A percentile compares a stretch with the other conserved stretches of the same genome.
These are phyloP conservation scores for Orussus abietinus DNA, from an alignment of 1,140 invertebrate species.

Conservation along the genomic window DNA sequence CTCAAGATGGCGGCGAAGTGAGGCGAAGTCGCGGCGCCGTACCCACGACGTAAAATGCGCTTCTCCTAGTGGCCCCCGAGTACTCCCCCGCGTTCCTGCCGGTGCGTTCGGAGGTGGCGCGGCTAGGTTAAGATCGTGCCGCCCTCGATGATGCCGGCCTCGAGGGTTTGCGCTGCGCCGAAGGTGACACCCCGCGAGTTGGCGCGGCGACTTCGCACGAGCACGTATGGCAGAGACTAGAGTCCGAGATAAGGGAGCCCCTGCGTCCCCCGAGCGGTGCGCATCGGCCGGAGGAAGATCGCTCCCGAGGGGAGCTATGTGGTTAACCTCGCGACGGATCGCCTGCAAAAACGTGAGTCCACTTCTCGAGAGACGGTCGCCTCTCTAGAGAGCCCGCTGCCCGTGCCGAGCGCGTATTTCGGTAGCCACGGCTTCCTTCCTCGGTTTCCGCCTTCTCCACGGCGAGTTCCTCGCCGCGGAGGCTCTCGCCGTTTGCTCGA, in stretches of 20 bases:
- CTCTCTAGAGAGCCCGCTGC: slow-evolving; percentile 11
- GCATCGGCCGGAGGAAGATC: slow-evolving; percentile 12
- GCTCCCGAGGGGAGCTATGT: slow-evolving; percentile 23
- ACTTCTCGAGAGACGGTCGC: slow-evolving; percentile 4
- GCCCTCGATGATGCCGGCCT: too few relatives aligned
- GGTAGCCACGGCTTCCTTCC: slow-evolving; percentile 23
- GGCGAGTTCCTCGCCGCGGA: too few relatives aligned
- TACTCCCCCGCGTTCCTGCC: too few relatives aligned
- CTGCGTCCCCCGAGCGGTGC: slow-evolving; percentile 19
- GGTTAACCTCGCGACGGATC: slow-evolving; percentile 16
- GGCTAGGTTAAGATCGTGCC: too few relatives aligned
- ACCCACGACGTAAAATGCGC: slow-evolving; percentile 40
- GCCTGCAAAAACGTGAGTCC: slow-evolving; percentile 34
- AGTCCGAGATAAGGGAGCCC: slow-evolving; percentile 29
- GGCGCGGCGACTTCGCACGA: slow-evolving; percentile 28
- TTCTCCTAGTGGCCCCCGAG: slow-evolving; percentile 31
- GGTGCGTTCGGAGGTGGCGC: too few relatives aligned
- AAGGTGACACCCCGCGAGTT: slow-evolving; percentile 43
- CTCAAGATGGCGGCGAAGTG: slow-evolving; percentile 46
- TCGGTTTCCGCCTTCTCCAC: too few relatives aligned
- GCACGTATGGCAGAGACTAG: slow-evolving; percentile 45
- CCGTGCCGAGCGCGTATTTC: slow-evolving; percentile 27
- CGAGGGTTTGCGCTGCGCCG: slow-evolving; percentile 25
- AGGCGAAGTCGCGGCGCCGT: slow-evolving; percentile 39
- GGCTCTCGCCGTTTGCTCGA: slow-evolving; percentile 9